Conservation (phyloP, 2,888 invertebrate species). For the Leucophora obtusa region DNA sequence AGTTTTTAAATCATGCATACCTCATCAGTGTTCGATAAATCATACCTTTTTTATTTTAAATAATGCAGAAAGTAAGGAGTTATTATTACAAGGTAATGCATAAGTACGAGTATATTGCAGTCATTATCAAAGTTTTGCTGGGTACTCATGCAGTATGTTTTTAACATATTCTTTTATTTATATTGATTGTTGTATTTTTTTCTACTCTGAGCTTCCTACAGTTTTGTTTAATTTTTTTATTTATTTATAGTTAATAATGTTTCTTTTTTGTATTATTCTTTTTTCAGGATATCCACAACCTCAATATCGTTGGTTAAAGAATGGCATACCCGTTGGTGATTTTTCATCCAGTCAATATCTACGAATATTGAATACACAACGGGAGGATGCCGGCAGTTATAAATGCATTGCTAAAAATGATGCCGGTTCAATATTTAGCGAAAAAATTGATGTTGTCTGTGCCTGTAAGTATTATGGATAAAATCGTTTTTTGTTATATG, state of each 20-base stretch:
- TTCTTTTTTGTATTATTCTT: conserved; percentile 69
- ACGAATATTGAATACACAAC: conserved; percentile 88
- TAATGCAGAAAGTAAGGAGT: no score
- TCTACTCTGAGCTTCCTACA: conserved; percentile 49
- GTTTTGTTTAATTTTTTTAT: conserved; percentile 47
- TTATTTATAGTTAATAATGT: conserved; percentile 38
- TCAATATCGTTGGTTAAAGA: conserved; percentile 94
- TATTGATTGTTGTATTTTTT: conserved; percentile 31
- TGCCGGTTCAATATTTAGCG: conserved; percentile 94
- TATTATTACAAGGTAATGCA: no score
- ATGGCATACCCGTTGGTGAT: conserved; percentile 88
- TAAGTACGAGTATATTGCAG: no score
- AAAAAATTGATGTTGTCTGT: conserved; percentile 92
- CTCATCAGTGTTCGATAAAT: no score
- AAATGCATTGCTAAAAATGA: conserved; percentile 95
- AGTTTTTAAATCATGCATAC: no score
- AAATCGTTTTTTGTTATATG: neutral
- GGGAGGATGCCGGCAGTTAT: conserved; percentile 93
- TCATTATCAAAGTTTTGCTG: no score
- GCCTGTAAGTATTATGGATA: conserved; percentile 87
- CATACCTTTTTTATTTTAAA: no score
- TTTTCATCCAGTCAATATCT: conserved; percentile 90
- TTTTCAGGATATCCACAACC: conserved; percentile 91
- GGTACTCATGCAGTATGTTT: neutral
- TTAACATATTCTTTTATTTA: conserved; percentile 16